phyloP scores from a whole-genome alignment of 2,888 invertebrate genomes.

The Agapostemon virescens region DNA sequence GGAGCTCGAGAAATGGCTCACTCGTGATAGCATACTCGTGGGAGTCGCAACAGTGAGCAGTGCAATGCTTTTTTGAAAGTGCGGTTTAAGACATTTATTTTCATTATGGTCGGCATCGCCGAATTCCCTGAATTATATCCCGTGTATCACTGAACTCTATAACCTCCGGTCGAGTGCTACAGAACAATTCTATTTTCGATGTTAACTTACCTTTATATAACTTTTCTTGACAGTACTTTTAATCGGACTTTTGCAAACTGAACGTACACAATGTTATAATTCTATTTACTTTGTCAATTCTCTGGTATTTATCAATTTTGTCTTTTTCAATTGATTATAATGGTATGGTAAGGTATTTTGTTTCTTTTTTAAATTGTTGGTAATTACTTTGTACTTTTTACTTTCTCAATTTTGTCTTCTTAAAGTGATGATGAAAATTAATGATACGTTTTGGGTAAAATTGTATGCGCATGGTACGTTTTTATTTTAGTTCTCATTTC shows the following conservation, averaged over 20 bases:
- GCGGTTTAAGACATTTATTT: neutral
- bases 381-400: too few species aligned
- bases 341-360: too few species aligned
- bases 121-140: neutral
- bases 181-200: neutral
- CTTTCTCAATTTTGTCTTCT: too few species aligned
- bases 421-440: too few species aligned
- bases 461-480: too few species aligned
- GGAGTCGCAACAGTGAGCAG: neutral
- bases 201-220: neutral
- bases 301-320: neutral
- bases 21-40: neutral
- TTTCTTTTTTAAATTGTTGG: neutral
- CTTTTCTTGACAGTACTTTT: neutral
- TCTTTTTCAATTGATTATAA: neutral
- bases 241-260: neutral
- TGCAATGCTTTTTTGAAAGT: slow-evolving; percentile 10
- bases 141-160: too few species aligned
- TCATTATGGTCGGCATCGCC: neutral
- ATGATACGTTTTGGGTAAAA: too few species aligned
- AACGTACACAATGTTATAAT: too few species aligned
- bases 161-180: neutral
- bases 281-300: neutral
- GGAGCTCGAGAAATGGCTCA: neutral
- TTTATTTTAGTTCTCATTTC: neutral